phyloP scores from a whole-genome alignment of 2,113 vertebrate genomes.

The Carollia perspicillata region DNA sequence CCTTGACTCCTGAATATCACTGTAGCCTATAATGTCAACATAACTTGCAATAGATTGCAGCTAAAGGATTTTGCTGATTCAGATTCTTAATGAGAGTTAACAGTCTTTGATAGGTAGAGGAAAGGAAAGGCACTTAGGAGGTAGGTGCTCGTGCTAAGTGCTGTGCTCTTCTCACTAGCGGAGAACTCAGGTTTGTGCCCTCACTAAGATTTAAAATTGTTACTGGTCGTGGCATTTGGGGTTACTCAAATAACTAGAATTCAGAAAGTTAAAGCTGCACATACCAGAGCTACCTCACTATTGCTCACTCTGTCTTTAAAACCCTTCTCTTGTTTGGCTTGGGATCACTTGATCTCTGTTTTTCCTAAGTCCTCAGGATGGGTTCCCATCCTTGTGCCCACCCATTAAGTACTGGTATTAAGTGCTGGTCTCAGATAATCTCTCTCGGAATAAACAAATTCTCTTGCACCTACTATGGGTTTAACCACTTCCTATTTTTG shows the following conservation, averaged over 20 bases:
- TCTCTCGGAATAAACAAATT: background rate
- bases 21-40: background rate
- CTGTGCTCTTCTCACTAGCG: background rate
- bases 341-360: background rate
- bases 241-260: constrained; percentile 1
- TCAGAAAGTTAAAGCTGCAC: background rate
- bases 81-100: background rate
- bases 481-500: background rate
- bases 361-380: background rate
- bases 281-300: background rate
- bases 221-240: background rate
- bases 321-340: background rate
- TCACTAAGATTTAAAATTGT: background rate
- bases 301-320: background rate
- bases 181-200: background rate
- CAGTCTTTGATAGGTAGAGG: background rate
- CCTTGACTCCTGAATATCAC: background rate
- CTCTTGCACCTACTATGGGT: background rate
- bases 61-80: background rate
- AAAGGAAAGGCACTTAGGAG: background rate
- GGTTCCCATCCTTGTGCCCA: background rate
- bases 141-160: background rate
- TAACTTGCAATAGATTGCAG: background rate
- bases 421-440: background rate
- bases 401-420: background rate